These are phyloP conservation scores for Pseudobourletiella spinata DNA, from an alignment of 1,140 invertebrate species.

Conservation along the genomic window DNA sequence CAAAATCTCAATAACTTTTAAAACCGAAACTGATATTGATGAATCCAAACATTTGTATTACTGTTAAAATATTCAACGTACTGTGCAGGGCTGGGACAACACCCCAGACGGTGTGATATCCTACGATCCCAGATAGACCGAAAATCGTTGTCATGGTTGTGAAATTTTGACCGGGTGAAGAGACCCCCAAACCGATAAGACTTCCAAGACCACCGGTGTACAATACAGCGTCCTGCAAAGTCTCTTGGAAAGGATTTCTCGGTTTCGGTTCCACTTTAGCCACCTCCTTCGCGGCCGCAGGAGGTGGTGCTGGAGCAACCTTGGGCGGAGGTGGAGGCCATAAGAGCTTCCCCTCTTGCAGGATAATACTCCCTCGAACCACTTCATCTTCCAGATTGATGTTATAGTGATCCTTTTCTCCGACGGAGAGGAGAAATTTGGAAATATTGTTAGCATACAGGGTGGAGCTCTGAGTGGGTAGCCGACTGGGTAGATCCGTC, in stretches of 20 bases:
- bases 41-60: background rate
- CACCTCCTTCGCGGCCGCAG: conserved; percentile 41
- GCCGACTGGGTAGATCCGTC: conserved; percentile 66
- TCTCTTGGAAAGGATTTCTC: conserved; percentile 46
- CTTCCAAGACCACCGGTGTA: conserved; percentile 52
- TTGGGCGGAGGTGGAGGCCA: conserved; percentile 68
- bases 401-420: conserved; percentile 53
- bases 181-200: conserved; percentile 59
- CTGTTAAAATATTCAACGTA: background rate
- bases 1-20: no score
- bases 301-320: conserved; percentile 41
- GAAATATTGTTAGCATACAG: conserved; percentile 85
- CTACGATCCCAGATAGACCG: conserved; percentile 71
- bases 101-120: conserved; percentile 75
- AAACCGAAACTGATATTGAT: no score
- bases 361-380: conserved; percentile 67
- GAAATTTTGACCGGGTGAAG: conserved; percentile 70
- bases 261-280: conserved; percentile 44
- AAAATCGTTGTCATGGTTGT: conserved; percentile 80
- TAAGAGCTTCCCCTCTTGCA: conserved; percentile 61
- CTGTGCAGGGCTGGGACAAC: conserved; percentile 43
- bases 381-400: conserved; percentile 79
- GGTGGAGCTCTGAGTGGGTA: conserved; percentile 77
- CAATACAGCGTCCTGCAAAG: conserved; percentile 52
- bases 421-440: conserved; percentile 74